Base-by-base conservation (phyloP, 2,113 vertebrate genomes). In the Danio rerio region DNA sequence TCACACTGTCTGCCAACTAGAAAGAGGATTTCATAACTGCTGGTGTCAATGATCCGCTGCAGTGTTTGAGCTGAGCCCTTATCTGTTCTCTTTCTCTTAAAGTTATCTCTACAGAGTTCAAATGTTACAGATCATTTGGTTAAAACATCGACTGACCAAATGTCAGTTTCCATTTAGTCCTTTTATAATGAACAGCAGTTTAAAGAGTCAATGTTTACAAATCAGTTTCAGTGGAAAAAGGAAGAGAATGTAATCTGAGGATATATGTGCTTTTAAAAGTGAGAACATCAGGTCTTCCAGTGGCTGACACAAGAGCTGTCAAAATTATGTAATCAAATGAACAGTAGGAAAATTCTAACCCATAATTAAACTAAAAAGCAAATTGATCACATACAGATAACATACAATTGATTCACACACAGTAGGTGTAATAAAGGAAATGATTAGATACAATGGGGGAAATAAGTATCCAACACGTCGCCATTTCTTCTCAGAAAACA, bases 31-130 rank as follows among this genome's bases (percentile, higher is more conserved):
- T 93, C 92, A 93, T 88, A 93, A 93, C 78, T 62, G 66, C 9
- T 77, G 88, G 87, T 90, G 92, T 93, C 93, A 93, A 86, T 93
- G 91, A 88, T 94, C 93, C 86, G 87, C 81, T 53, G 80, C 78
- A 83, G 81, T 91, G 90, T 91, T 93, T 92, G 89, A 92, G 89
- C 86, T 88, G 13, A 66, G 87, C 70, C 74, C 87, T 93, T 93
- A 94, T 94, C 92, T 84, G 13, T 80, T 77, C 88, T 88, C 84
- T 84, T 85, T 86, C 87, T 91, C 86, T 85, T 83, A 84, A 85
- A 83, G 86, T 92, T 92, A 94, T 93, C 92, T 73, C 81, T 74
- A 18, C 68, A n/a, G 16, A 83, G 93, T 91, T 90, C 93, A 94
- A 92, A 77, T 92, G 86, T 93, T 87, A 94, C 88, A 73, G 16